These are phyloP conservation scores for Latrodectus geometricus DNA, from an alignment of 1,140 invertebrate species.

Conservation along the genomic window DNA sequence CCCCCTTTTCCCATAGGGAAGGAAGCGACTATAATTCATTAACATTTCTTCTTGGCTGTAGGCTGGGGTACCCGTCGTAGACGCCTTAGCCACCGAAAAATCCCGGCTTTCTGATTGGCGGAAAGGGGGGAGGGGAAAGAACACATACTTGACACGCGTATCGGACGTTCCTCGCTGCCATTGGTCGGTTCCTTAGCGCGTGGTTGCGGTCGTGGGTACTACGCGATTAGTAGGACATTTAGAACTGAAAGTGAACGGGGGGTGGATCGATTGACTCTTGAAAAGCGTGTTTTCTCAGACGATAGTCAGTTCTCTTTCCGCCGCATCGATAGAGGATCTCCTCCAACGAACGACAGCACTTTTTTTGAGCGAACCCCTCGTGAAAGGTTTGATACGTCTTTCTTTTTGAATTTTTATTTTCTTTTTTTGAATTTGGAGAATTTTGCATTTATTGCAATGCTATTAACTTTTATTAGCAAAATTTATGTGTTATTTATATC, in stretches of 20 bases:
- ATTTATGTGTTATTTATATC: too few species aligned
- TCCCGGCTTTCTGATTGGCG: neutral
- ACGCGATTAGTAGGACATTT: constrained; percentile 51
- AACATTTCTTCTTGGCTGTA: constrained; percentile 44
- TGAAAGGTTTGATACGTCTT: too few species aligned
- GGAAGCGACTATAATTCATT: constrained; percentile 58
- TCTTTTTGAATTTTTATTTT: too few species aligned
- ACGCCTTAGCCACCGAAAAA: constrained; percentile 15
- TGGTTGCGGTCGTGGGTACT: constrained; percentile 46
- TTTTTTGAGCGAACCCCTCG: too few species aligned
- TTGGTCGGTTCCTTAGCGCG: constrained; percentile 41
- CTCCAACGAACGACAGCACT: too few species aligned
- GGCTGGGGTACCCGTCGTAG: neutral
- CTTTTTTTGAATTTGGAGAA: too few species aligned
- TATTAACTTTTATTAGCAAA: too few species aligned
- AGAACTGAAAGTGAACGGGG: constrained; percentile 32
- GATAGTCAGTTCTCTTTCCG: neutral
- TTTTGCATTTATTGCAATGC: too few species aligned
- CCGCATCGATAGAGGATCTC: neutral
- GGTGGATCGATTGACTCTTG: constrained; percentile 29
- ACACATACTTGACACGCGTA: constrained; percentile 59
- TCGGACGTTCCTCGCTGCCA: constrained; percentile 44
- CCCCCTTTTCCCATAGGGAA: constrained; percentile 52
- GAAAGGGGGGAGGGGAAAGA: constrained; percentile 31
- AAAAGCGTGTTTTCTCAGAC: constrained; percentile 12